Percentiles rank a stretch among this genome's conserved stretches.
phyloP scores from a whole-genome alignment of 2,113 vertebrate species.

The Gallinago paraguaiae region DNA sequence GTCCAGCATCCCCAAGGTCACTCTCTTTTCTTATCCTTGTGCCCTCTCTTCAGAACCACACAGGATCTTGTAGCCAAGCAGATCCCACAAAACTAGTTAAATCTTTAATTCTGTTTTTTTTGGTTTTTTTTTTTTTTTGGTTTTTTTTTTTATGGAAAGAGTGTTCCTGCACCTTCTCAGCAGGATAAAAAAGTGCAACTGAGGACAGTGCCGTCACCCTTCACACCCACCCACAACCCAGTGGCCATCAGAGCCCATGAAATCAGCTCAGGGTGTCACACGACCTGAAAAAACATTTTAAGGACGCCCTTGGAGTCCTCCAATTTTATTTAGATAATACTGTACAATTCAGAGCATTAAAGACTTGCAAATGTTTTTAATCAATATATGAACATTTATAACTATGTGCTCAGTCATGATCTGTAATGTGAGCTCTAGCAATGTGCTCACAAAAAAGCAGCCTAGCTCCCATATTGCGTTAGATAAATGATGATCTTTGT shows the following conservation, averaged over 20 bases:
- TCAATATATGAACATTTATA: no score
- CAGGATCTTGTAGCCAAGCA: not conserved
- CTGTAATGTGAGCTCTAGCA: no score
- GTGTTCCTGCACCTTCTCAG: not conserved
- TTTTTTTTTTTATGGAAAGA: not conserved
- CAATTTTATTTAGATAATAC: not conserved
- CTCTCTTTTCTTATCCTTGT: not conserved
- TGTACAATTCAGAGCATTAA: not conserved
- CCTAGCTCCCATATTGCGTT: accelerated
- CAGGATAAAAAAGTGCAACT: not conserved
- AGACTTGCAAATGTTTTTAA: not conserved
- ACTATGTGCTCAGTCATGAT: accelerated
- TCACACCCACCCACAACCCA: not conserved
- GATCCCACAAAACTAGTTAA: not conserved
- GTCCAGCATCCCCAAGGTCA: not conserved
- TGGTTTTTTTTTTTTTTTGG: no score
- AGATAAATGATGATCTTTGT: accelerated
- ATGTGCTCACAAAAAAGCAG: not conserved
- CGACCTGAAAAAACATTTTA: not conserved
- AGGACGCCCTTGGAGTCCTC: not conserved
- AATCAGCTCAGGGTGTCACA: not conserved
- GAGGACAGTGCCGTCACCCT: not conserved
- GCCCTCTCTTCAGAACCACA: not conserved
- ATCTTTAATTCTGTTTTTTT: not conserved
- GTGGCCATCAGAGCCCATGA: accelerated